Evolutionary conservation across 1,140 invertebrate genomes (phyloP).

Genomic region (Copidosoma floridanum): DNA sequence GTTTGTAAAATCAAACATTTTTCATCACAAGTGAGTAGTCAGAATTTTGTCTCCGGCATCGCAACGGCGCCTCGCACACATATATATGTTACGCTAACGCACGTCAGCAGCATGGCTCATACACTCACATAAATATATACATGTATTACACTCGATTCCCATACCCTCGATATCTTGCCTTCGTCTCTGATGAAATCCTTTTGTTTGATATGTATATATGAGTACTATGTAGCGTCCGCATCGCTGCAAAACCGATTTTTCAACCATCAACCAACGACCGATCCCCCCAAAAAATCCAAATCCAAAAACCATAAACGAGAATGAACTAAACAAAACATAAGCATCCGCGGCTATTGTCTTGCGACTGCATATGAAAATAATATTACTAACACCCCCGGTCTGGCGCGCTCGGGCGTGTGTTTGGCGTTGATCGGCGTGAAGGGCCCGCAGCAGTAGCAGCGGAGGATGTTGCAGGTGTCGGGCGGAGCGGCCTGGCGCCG

Average conservation of each 20-base stretch:
- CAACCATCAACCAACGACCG: too few relatives aligned
- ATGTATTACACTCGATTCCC: too few relatives aligned
- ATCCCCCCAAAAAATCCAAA: not conserved
- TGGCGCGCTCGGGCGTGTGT: constrained; percentile 24
- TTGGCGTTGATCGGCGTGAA: constrained; percentile 16
- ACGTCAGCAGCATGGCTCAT: constrained; percentile 52
- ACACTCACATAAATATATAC: too few relatives aligned
- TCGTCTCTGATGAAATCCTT: too few relatives aligned
- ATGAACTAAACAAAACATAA: too few relatives aligned
- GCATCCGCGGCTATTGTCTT: not conserved
- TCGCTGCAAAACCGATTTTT: too few relatives aligned
- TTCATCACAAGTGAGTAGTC: too few relatives aligned
- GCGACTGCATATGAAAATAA: not conserved
- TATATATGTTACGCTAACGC: constrained; percentile 36
- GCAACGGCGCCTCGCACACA: not conserved
- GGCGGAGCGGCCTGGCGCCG: constrained; percentile 70
- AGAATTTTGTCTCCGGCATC: too few relatives aligned
- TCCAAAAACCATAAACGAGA: not conserved
- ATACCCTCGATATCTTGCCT: too few relatives aligned
- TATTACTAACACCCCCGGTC: constrained; percentile 26
- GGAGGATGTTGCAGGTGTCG: constrained; percentile 67
- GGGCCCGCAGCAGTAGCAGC: constrained; percentile 45
- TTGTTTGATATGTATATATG: too few relatives aligned
- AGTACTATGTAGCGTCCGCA: not conserved
- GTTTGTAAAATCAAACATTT: too few relatives aligned